Conservation (phyloP, 2,113 vertebrate genomes). For the Apaloderma vittatum region DNA sequence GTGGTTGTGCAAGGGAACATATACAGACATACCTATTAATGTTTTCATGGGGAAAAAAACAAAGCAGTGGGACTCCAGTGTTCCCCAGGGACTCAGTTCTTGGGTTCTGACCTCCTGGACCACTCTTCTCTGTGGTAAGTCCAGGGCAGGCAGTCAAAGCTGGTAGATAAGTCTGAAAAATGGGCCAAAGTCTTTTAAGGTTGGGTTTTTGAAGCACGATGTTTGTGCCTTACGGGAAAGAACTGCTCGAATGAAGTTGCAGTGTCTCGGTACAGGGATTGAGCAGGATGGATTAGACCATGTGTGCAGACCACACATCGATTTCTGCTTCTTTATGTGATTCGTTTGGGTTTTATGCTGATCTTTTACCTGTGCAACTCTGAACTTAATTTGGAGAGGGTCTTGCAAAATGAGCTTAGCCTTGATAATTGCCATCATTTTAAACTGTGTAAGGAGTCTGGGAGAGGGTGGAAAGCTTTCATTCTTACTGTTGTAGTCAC, state of each 20-base stretch:
- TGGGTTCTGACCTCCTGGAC: not conserved
- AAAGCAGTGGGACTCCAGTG: not conserved
- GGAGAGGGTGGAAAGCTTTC: slow-evolving; percentile 41
- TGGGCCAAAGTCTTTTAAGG: not conserved
- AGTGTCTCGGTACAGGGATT: not conserved
- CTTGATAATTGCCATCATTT: slow-evolving; percentile 52
- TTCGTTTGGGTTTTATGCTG: slow-evolving; percentile 5
- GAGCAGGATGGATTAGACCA: not conserved
- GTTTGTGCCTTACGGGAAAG: not conserved
- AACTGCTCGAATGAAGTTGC: not conserved
- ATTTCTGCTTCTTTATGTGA: slow-evolving; percentile 10
- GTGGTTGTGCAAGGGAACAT: not conserved
- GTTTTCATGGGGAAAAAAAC: not conserved
- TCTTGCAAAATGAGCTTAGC: slow-evolving; percentile 30
- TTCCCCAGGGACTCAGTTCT: not conserved
- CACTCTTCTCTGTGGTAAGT: not conserved
- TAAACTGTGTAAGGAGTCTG: slow-evolving; percentile 19
- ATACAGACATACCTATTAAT: not conserved
- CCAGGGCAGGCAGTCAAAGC: not conserved
- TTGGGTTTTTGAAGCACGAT: not conserved
- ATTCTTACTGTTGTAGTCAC: slow-evolving; percentile 2
- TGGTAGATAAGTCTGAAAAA: not conserved
- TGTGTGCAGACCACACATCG: fast-evolving
- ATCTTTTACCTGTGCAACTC: slow-evolving; percentile 9
- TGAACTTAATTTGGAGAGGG: slow-evolving; percentile 27